A percentile compares a stretch with the other conserved stretches of the same genome.
phyloP scores from a whole-genome alignment of 2,113 vertebrate species.

The Xenopus borealis region DNA sequence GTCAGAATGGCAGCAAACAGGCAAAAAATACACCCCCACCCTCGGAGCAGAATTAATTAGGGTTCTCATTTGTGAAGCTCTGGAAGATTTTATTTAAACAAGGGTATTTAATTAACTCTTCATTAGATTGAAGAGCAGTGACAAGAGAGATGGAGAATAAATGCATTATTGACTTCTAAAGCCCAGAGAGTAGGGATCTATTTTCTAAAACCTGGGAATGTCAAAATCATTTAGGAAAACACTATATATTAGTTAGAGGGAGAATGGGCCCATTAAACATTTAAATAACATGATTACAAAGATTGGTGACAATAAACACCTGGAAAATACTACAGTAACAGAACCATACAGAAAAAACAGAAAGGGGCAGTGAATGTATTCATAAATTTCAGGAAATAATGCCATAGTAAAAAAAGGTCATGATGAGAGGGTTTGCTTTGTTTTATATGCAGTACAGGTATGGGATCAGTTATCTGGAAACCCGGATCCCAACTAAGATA shows the following conservation, averaged over 20 bases:
- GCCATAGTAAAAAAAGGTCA: no score
- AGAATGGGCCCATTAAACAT: background rate
- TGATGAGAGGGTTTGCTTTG: no score
- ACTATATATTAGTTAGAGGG: background rate
- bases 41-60: no score
- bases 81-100: slow-evolving; percentile 6
- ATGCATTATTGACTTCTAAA: slow-evolving; percentile 20
- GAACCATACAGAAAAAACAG: background rate
- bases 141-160: slow-evolving; percentile 8
- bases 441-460: no score
- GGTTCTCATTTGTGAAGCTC: background rate
- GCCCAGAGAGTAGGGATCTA: background rate
- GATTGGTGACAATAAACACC: background rate
- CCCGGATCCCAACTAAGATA: no score
- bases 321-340: background rate
- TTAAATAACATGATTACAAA: no score
- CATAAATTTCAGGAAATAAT: no score
- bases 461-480: no score
- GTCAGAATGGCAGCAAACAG: no score
- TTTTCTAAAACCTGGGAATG: background rate
- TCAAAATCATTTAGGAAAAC: background rate
- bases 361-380: no score
- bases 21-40: no score
- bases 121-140: slow-evolving; percentile 14
- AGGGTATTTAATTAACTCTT: slow-evolving; percentile 20